phyloP scores from a whole-genome alignment of 2,797 vertebrate species.

The Myoxocephalus aenaeus region DNA sequence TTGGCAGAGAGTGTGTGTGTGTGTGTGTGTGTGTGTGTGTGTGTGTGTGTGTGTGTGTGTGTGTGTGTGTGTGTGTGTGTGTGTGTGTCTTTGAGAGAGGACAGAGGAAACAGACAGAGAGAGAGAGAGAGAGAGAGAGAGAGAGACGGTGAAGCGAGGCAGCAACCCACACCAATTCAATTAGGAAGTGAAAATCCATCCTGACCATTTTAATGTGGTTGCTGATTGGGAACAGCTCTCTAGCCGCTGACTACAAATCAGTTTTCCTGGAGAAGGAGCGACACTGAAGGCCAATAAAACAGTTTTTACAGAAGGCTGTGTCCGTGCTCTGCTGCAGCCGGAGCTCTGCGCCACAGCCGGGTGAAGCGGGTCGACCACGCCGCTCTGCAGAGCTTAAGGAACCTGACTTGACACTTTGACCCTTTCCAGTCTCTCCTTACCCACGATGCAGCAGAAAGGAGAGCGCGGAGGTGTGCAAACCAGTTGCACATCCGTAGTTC shows the following conservation, averaged over 20 bases:
- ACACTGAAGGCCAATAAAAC: not conserved
- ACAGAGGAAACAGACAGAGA: not conserved
- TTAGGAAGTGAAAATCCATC: constrained; percentile 63
- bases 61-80: not conserved
- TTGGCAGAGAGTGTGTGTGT: constrained; percentile 21
- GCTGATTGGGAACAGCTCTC: constrained; percentile 36
- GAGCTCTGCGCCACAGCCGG: not conserved
- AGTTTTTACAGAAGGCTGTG: not conserved
- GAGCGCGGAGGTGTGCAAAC: no score
- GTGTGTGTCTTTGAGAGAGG: not conserved
- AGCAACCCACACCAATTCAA: constrained; percentile 57
- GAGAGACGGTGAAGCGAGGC: constrained; percentile 18
- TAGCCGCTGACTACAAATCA: not conserved
- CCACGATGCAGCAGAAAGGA: no score
- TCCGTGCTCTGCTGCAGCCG: not conserved
- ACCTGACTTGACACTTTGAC: no score
- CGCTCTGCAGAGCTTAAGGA: no score
- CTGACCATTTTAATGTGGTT: constrained; percentile 54
- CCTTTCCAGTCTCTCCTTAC: no score
- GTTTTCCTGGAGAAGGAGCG: not conserved
- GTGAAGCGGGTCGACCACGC: constrained; percentile 9
- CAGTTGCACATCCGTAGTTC: no score
- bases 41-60: not conserved
- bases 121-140: constrained; percentile 14
- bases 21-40: constrained; percentile 10